Conservation (phyloP, 2,113 vertebrate species). For the Ageneiosus marmoratus region DNA sequence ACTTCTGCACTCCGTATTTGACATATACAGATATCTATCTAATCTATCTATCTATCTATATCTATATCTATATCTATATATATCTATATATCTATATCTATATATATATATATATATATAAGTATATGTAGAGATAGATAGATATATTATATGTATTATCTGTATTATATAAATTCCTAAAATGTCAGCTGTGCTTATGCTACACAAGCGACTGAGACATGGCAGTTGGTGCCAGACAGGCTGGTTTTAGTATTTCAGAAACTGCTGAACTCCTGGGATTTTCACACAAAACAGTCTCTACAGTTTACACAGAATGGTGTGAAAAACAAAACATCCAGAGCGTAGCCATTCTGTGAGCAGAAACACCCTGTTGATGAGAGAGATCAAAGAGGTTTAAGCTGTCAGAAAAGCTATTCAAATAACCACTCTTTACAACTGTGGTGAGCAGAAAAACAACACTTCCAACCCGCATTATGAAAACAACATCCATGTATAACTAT, state of each 20-base stretch:
- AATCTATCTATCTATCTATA: too few relatives aligned
- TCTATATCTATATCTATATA: too few relatives aligned
- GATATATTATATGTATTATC: too few relatives aligned
- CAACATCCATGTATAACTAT: neutral
- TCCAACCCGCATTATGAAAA: neutral
- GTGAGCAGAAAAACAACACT: neutral
- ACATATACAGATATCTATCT: too few relatives aligned
- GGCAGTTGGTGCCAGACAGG: neutral
- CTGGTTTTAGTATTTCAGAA: neutral
- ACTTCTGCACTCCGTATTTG: neutral
- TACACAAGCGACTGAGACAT: neutral
- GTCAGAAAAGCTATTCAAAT: neutral
- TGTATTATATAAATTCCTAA: neutral
- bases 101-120: too few relatives aligned
- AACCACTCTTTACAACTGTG: neutral
- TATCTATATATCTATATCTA: too few relatives aligned
- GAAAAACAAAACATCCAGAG: neutral
- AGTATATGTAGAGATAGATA: too few relatives aligned
- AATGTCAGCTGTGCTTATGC: neutral
- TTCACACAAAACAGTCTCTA: neutral
- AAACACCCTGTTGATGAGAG: neutral
- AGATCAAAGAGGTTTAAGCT: neutral
- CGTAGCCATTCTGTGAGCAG: neutral
- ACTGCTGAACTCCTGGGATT: neutral
- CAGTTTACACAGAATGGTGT: neutral